Evolutionary conservation across 2,888 invertebrate genomes (phyloP).

Genomic region (Sepioteuthis lessoniana): DNA sequence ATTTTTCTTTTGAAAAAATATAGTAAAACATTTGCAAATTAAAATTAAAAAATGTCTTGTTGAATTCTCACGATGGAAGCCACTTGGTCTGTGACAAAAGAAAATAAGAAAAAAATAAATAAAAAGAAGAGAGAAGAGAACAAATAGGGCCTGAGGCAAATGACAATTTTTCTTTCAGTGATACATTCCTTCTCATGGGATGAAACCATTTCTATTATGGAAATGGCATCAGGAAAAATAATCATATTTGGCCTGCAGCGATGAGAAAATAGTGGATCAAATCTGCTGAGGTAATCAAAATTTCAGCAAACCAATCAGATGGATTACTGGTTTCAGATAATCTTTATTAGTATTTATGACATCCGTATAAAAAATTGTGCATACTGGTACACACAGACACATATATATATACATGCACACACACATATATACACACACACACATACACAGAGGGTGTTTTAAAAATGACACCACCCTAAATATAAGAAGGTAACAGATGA

Average conservation of each 20-base stretch:
- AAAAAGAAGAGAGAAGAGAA: background rate
- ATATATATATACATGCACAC: background rate
- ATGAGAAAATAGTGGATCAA: background rate
- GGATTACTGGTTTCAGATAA: background rate
- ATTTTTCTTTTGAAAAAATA: no score
- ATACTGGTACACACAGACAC: background rate
- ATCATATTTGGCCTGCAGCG: background rate
- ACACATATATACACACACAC: background rate
- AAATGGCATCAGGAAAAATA: background rate
- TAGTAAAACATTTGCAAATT: no score
- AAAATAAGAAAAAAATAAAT: background rate
- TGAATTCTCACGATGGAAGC: background rate
- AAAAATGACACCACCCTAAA: no score
- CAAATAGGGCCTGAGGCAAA: background rate
- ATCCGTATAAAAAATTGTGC: background rate
- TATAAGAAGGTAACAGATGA: no score
- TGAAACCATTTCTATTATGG: background rate
- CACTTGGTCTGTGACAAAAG: background rate
- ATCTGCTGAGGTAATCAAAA: constrained; percentile 20
- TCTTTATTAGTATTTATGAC: background rate
- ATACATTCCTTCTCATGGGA: background rate
- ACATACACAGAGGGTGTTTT: background rate
- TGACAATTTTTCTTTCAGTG: background rate
- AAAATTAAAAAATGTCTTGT: no score
- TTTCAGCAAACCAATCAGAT: background rate